phyloP scores from a whole-genome alignment of 1,140 invertebrate species.

The Brachionus asplanchnoidis region DNA sequence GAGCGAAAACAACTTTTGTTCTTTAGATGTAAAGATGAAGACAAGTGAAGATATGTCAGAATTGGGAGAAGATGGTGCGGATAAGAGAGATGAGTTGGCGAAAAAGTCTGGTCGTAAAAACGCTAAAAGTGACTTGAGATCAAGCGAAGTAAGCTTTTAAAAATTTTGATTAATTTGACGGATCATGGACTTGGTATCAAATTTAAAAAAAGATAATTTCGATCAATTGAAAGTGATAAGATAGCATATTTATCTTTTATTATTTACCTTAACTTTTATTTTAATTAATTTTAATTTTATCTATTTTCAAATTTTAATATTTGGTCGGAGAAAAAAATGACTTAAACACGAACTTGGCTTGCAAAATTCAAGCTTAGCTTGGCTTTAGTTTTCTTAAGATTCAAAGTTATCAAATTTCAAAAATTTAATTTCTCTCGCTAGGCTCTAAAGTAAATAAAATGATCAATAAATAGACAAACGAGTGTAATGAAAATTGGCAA shows the following conservation, averaged over 20 bases:
- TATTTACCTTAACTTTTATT: slow-evolving; percentile 21
- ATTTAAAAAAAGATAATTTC: slow-evolving; percentile 6
- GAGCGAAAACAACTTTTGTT: too few relatives aligned
- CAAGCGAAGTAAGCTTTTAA: neutral
- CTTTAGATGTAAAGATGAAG: neutral
- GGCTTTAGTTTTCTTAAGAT: neutral
- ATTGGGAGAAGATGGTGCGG: neutral
- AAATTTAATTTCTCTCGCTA: slow-evolving; percentile 28
- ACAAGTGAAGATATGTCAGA: neutral
- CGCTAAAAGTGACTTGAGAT: neutral
- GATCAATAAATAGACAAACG: slow-evolving; percentile 16
- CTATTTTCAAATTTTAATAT: neutral
- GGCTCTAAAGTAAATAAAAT: slow-evolving; percentile 11
- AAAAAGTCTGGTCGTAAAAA: neutral
- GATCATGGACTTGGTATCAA: slow-evolving; percentile 15
- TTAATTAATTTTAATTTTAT: neutral
- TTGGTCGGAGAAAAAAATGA: neutral
- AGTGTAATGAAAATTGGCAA: neutral
- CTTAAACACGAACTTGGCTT: slow-evolving; percentile 28
- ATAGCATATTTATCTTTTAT: neutral
- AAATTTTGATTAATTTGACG: slow-evolving; percentile 14
- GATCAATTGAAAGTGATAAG: slow-evolving; percentile 11
- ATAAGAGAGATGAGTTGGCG: neutral
- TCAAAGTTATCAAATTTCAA: slow-evolving; percentile 28
- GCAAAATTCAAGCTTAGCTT: neutral